These are phyloP conservation scores for Syndactyla subalaris DNA, from an alignment of 2,797 vertebrate genomes.

Conservation along the genomic window DNA sequence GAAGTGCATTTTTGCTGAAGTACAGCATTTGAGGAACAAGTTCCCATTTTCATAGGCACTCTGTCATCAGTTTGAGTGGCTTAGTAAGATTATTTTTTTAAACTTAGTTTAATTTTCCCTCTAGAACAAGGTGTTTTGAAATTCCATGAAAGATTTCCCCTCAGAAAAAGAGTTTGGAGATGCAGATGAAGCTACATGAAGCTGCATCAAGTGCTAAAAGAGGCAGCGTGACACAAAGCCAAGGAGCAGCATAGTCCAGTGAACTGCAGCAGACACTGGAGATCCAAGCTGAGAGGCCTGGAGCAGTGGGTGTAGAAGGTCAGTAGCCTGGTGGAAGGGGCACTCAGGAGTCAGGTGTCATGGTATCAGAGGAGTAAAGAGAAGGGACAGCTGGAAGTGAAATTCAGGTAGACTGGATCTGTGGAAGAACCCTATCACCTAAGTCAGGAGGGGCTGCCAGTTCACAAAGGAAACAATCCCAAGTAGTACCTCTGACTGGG, in stretches of 20 bases:
- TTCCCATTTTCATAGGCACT: background rate
- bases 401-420: background rate
- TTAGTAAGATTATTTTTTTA: background rate
- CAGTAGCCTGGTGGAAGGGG: background rate
- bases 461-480: background rate
- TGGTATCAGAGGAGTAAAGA: background rate
- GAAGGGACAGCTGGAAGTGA: fast-evolving
- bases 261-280: background rate
- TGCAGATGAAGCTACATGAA: background rate
- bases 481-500: background rate
- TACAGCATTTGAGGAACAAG: background rate
- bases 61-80: background rate
- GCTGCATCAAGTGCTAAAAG: background rate
- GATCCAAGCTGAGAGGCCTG: background rate
- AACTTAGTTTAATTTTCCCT: background rate
- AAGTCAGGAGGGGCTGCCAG: background rate
- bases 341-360: too few relatives aligned
- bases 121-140: background rate
- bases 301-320: background rate
- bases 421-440: background rate
- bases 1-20: background rate
- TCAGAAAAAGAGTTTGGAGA: background rate
- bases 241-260: background rate
- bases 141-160: background rate
- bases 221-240: background rate